A percentile compares a stretch with the other conserved stretches of the same genome.
These are phyloP conservation scores for Euproctis similis DNA, from an alignment of 2,888 invertebrate species.

Conservation along the genomic window DNA sequence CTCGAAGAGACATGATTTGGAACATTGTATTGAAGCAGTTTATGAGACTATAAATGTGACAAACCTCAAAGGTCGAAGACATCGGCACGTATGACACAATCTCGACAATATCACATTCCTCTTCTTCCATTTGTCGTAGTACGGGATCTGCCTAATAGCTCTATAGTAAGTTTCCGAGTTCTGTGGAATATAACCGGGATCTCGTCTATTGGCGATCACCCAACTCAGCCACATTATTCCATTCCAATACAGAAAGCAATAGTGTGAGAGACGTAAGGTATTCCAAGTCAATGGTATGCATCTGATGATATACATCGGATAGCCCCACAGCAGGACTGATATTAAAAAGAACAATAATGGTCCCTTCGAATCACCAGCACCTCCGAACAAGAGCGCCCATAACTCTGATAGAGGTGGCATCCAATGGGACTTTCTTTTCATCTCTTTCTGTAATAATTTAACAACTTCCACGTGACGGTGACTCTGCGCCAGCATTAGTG, in stretches of 20 bases:
- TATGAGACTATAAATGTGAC: too few relatives aligned
- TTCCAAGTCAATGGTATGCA: slow-evolving; percentile 95
- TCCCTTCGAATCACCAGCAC: slow-evolving; percentile 92
- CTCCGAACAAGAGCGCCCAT: slow-evolving; percentile 92
- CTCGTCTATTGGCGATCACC: slow-evolving; percentile 90
- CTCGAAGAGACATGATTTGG: too few relatives aligned
- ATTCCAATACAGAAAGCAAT: slow-evolving; percentile 94
- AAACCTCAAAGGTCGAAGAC: slow-evolving; percentile 82
- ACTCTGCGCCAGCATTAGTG: slow-evolving; percentile 90
- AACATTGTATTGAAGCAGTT: too few relatives aligned
- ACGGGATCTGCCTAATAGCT: slow-evolving; percentile 93
- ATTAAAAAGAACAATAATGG: slow-evolving; percentile 89
- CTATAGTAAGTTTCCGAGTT: slow-evolving; percentile 93
- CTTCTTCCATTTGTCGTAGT: slow-evolving; percentile 94
- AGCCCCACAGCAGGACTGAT: slow-evolving; percentile 92
- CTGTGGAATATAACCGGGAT: slow-evolving; percentile 92
- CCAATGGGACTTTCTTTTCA: slow-evolving; percentile 88
- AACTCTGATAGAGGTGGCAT: slow-evolving; percentile 91
- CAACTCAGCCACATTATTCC: slow-evolving; percentile 95
- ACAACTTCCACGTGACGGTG: slow-evolving; percentile 91
- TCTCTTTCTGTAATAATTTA: slow-evolving; percentile 85
- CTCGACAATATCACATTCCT: slow-evolving; percentile 86
- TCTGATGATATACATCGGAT: slow-evolving; percentile 94
- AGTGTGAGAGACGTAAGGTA: slow-evolving; percentile 88
- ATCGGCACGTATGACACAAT: slow-evolving; percentile 93